Base-by-base conservation (phyloP, 2,113 vertebrate genomes). In the Coracopsis vasa region DNA sequence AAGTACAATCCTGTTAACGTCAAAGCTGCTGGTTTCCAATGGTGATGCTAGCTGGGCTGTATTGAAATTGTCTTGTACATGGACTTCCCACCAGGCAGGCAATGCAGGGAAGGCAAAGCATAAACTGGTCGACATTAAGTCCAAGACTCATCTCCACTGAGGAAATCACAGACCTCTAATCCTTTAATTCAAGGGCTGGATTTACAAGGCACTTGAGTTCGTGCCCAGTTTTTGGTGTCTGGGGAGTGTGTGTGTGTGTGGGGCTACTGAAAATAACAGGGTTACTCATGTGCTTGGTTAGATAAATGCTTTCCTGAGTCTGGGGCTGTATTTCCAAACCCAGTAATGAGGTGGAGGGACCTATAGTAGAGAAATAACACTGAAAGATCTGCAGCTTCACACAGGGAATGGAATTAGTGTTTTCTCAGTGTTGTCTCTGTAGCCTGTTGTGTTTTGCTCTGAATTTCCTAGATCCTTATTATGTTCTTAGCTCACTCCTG, bases 11-110 rank as follows among this genome's bases (percentile, higher is more conserved):
- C 92, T 74, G 96, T 75, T 73, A 80, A 95, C 71, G 94, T 97
- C 97, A 96, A 51, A 77, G 74, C 94, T 58, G 86, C 74, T 86
- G 96, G 91, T 97, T 95, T 97, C 96, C 94, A 74, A 85, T 47
- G 94, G 89, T 74, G 97, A 94, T 70, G 28, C 91, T 95, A 27
- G 88, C 95, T 79, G 93, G 94, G 94, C 66, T 88, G 82, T 17
- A 56, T 79, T 80, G 93, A 94, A 88, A 80, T 28, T 6, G 75
- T 24, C 88, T 96, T 44, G 88, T 92, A 90, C 89, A 4, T 9
- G 86, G 93, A 48, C 92, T 95, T 90, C 95, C 94, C 53, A 86
- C 84, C 79, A 82, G 93, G 95, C 93, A 86, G 91, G 83, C 65
- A 13, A 50, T 5, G 82, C 72, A 48, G 92, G 88, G 71, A 74